Conservation (phyloP, 2,888 invertebrate genomes). For the Tribolium freemani region DNA sequence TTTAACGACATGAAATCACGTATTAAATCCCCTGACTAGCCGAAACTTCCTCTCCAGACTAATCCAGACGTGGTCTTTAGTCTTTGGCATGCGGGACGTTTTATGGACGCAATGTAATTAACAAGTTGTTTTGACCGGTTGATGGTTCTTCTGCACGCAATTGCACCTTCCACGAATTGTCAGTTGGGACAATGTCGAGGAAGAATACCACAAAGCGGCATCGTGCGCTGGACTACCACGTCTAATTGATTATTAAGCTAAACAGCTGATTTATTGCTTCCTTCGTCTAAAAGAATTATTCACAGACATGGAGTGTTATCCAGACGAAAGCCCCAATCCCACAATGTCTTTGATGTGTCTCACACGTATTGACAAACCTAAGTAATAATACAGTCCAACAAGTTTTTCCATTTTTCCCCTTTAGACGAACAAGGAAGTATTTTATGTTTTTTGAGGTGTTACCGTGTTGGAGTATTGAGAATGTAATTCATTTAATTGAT, state of each 20-base stretch:
- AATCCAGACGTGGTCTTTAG: slow-evolving; percentile 35
- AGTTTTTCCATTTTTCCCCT: too few relatives aligned
- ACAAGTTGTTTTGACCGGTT: slow-evolving; percentile 32
- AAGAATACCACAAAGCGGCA: slow-evolving; percentile 19
- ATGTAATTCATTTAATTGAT: too few relatives aligned
- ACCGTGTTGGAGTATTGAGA: too few relatives aligned
- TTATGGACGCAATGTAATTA: slow-evolving; percentile 29
- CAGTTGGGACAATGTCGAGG: slow-evolving; percentile 26
- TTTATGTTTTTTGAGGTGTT: too few relatives aligned
- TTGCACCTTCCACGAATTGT: slow-evolving; percentile 30
- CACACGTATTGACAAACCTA: too few relatives aligned
- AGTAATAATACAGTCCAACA: too few relatives aligned
- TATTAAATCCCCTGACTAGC: slow-evolving; percentile 39
- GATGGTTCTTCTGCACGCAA: slow-evolving; percentile 35
- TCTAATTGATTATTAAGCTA: slow-evolving; percentile 55
- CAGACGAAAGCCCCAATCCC: slow-evolving; percentile 21
- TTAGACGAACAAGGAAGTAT: too few relatives aligned
- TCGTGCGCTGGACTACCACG: slow-evolving; percentile 46
- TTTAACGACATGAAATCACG: slow-evolving; percentile 57
- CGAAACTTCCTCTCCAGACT: slow-evolving; percentile 41
- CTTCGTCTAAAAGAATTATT: slow-evolving; percentile 53
- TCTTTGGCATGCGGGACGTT: slow-evolving; percentile 28
- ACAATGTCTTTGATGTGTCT: background rate
- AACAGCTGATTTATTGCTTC: slow-evolving; percentile 55
- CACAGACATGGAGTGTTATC: slow-evolving; percentile 47